Evolutionary conservation across 2,888 invertebrate genomes (phyloP).

Genomic region (Brenthis hecate): DNA sequence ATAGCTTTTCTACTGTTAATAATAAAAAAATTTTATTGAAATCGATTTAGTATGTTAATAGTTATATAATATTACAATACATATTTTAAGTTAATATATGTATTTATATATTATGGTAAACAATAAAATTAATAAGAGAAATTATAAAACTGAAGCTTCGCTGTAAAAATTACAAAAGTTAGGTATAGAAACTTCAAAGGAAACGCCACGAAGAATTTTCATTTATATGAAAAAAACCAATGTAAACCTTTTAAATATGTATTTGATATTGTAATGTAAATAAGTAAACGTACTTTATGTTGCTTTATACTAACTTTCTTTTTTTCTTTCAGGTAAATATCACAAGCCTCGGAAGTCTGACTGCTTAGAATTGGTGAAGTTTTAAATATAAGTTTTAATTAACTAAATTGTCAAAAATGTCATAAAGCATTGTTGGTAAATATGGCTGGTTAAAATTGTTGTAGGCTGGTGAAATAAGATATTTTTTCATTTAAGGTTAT

Average conservation of each 20-base stretch:
- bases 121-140: neutral
- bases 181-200: neutral
- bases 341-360: neutral
- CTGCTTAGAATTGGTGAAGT: conserved; percentile 8
- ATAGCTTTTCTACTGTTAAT: too few relatives aligned
- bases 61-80: too few relatives aligned
- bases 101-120: too few relatives aligned
- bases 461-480: neutral
- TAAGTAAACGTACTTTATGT: neutral
- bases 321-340: conserved; percentile 54
- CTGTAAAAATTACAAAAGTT: neutral
- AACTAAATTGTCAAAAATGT: neutral
- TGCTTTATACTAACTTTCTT: conserved; percentile 20
- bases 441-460: too few relatives aligned
- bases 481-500: neutral
- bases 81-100: too few relatives aligned
- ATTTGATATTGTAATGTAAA: neutral
- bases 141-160: neutral
- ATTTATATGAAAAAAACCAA: too few relatives aligned
- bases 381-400: neutral
- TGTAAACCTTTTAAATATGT: too few relatives aligned
- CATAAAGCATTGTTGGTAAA: neutral
- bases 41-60: too few relatives aligned
- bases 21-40: too few relatives aligned
- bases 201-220: neutral